These are phyloP conservation scores for Upupa epops DNA, from an alignment of 2,113 vertebrate species.

Conservation along the genomic window DNA sequence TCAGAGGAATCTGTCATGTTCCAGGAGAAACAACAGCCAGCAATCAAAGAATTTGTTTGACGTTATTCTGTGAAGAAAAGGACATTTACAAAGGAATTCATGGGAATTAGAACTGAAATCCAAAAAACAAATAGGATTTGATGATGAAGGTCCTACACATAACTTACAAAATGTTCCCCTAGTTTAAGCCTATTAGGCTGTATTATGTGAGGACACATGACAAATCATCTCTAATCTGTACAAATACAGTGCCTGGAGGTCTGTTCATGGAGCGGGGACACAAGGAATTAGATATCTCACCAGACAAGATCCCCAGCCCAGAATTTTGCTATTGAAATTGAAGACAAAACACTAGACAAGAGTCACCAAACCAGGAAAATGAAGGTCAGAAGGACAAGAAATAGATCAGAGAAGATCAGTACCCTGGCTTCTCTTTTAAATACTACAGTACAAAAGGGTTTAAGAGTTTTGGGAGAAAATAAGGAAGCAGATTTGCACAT, in stretches of 20 bases:
- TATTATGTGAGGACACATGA: neutral
- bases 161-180: neutral
- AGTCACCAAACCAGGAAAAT: neutral
- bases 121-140: constrained; percentile 50
- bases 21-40: neutral
- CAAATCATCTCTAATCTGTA: neutral
- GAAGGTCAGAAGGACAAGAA: neutral
- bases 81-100: constrained; percentile 6
- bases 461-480: neutral
- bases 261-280: neutral
- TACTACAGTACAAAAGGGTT: neutral
- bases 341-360: neutral
- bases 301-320: neutral
- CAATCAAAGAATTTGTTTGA: neutral
- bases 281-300: neutral
- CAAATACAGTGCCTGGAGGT: neutral
- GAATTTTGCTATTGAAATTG: neutral
- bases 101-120: constrained; percentile 26
- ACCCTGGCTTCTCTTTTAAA: neutral
- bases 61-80: neutral
- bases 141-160: neutral
- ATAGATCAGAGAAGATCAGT: neutral
- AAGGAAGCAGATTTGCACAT: neutral
- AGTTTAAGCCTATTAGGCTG: neutral
- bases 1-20: neutral